Base-by-base conservation (phyloP, 37 sponge, comb jelly and placozoan species). In the Hexactinellida sp. region DNA sequence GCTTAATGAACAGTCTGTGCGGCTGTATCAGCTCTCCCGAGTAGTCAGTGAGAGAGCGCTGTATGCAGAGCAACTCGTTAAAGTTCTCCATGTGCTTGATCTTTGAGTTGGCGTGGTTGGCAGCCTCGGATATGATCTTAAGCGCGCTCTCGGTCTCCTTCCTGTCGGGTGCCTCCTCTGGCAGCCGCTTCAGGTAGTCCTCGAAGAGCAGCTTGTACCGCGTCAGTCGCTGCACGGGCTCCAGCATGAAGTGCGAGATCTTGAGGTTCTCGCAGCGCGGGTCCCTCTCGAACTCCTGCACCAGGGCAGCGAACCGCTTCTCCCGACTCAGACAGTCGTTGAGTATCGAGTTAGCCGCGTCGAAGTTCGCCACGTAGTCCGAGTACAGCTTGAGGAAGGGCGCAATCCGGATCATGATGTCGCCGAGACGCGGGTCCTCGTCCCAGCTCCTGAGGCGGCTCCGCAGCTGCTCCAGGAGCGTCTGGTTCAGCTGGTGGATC, bases 11-110 rank as follows among this genome's bases (percentile, higher is more conserved):
- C 38, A 38, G 24, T 19, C 84, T 83, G 34, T 87, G 63, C 16
- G 91, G 91, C 10, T 30, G 36, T 0, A 92, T 37, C 54, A 92
- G 87, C 13, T 76, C 38, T 9, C 88, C 87, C 24, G 90, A 88
- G 84, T 85, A 88, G 82, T 89, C 92, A 36, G 82, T 38, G 21
- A 94, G 83, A 37, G 91, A 87, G 0, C 95, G 89, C 88, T 92
- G 93, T 52, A 93, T 93, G 37, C 87, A 37, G 0, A 91, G 84
- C 1, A 93, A 84, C 55, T 88, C 88, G 36, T 91, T 93, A 19
- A 90, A 86, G 82, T 88, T 91, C 63, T 93, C 96, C 84, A 96
- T 89, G 83, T 96, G 89, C 36, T 91, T 91, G 39, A 96, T 94
- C 36, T 89, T 89, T 82, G 91, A 83, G 82, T 96, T 96, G 37